These are phyloP conservation scores for Poecilobothrus nobilitatus DNA, from an alignment of 2,888 invertebrate genomes.

Conservation along the genomic window DNA sequence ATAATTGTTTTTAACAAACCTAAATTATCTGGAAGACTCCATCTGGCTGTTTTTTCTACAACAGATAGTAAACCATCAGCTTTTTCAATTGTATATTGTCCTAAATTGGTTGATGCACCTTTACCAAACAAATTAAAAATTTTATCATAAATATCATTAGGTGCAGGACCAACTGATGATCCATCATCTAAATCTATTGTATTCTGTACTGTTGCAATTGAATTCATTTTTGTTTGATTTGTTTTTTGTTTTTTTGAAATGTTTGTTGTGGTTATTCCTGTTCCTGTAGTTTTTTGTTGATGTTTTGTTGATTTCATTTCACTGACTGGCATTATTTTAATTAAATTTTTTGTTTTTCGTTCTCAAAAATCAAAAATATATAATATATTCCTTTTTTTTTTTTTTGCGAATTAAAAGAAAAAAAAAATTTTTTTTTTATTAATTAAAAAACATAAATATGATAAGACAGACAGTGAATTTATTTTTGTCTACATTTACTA, in stretches of 20 bases:
- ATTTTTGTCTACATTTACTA: too few species aligned
- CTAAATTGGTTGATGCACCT: conserved; percentile 33
- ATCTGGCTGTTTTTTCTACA: conserved; percentile 40
- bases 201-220: neutral
- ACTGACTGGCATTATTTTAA: neutral
- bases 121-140: conserved; percentile 30
- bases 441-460: too few species aligned
- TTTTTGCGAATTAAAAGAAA: too few species aligned
- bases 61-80: conserved; percentile 32
- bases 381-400: too few species aligned
- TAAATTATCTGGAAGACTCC: conserved; percentile 35
- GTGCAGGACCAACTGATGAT: too few species aligned
- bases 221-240: neutral
- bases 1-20: conserved; percentile 25
- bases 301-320: neutral
- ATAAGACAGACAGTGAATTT: too few species aligned
- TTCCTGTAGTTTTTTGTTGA: neutral
- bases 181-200: too few species aligned
- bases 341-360: too few species aligned
- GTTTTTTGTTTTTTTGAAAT: neutral
- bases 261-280: neutral
- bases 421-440: too few species aligned
- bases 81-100: conserved; percentile 34
- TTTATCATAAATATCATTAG: conserved; percentile 24
- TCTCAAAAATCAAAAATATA: too few species aligned